Percentiles rank a stretch among this genome's conserved stretches.
Conservation (phyloP, 2,888 invertebrate genomes). For the Leptopilina syphax region DNA sequence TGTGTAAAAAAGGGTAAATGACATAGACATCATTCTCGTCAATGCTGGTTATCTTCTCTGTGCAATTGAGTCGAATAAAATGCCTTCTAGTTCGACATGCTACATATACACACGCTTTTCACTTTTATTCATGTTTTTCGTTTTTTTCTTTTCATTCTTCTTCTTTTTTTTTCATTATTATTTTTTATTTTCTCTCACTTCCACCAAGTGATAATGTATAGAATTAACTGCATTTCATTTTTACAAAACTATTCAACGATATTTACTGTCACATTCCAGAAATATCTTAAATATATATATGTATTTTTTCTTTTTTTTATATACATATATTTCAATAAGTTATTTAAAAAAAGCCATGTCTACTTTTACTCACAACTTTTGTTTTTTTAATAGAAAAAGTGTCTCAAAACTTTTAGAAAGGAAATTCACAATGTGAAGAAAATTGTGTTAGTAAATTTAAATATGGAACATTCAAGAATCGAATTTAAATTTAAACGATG, state of each 20-base stretch:
- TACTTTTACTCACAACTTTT: no score
- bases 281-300: not conserved
- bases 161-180: no score
- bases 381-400: no score
- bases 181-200: not conserved
- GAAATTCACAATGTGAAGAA: no score
- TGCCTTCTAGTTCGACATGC: not conserved
- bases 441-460: no score
- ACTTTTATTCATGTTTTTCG: constrained; percentile 27
- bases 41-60: constrained; percentile 28
- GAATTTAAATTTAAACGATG: no score
- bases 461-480: no score
- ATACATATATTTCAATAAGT: no score
- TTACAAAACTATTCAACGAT: not conserved
- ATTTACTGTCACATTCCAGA: not conserved
- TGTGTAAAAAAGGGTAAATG: constrained; percentile 13
- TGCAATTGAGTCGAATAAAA: constrained; percentile 25
- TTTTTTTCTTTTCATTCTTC: not conserved
- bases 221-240: constrained; percentile 4
- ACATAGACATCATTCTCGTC: constrained; percentile 29
- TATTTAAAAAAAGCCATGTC: no score
- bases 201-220: not conserved
- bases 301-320: not conserved
- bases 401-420: no score
- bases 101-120: not conserved